A percentile compares a stretch with the other conserved stretches of the same genome.
Evolutionary conservation across 2,113 vertebrate genomes (phyloP).

Genomic region (Shinisaurus crocodilurus): DNA sequence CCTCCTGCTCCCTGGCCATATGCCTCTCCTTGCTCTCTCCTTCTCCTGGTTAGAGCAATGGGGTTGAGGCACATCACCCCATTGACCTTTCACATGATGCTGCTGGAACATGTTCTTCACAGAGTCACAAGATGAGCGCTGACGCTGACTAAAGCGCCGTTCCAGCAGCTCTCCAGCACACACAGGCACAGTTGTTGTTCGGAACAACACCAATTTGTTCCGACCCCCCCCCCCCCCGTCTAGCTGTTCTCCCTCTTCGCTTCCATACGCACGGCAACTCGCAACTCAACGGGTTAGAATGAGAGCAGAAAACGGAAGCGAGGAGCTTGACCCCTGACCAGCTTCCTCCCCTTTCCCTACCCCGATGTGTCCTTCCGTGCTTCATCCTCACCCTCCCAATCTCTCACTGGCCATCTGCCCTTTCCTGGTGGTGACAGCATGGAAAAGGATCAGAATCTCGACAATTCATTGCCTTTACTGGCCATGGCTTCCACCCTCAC

Average conservation of each 20-base stretch:
- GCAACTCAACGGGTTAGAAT: too few relatives aligned
- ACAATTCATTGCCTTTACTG: too few relatives aligned
- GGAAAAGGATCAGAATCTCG: too few relatives aligned
- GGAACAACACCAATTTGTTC: background rate
- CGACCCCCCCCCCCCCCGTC: background rate
- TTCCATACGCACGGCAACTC: too few relatives aligned
- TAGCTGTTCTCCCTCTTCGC: too few relatives aligned
- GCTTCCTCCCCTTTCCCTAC: too few relatives aligned
- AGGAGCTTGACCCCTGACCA: too few relatives aligned
- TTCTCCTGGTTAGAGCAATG: too few relatives aligned
- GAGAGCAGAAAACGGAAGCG: too few relatives aligned
- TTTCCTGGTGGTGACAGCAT: background rate
- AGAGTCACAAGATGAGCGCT: background rate
- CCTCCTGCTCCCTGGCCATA: too few relatives aligned
- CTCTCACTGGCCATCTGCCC: background rate
- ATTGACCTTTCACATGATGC: background rate
- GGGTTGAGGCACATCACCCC: too few relatives aligned
- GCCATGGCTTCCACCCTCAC: too few relatives aligned
- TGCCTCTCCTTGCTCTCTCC: background rate
- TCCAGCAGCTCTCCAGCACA: background rate
- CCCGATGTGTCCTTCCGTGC: background rate
- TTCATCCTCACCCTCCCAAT: background rate
- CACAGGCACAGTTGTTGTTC: background rate
- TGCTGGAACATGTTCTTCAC: background rate
- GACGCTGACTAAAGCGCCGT: background rate